These are phyloP conservation scores for Sebastes kiyomatsui DNA, from an alignment of 2,797 vertebrate species.

Conservation along the genomic window DNA sequence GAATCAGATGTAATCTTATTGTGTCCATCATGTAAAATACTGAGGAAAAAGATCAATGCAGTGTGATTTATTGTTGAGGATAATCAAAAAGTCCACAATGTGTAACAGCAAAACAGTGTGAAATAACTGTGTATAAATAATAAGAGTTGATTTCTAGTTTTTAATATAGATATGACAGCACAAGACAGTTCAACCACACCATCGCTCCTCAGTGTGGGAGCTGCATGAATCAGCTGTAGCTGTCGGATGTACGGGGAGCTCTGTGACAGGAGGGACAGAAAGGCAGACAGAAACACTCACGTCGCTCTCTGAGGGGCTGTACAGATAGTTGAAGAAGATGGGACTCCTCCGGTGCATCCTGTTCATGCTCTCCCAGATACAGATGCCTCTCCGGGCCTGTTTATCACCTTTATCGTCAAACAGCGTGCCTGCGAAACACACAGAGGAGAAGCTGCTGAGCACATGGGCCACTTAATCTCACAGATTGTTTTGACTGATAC, in stretches of 20 bases:
- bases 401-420: constrained; percentile 98
- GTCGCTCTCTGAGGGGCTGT: constrained; percentile 87
- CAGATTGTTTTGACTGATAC: background rate
- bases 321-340: constrained; percentile 97
- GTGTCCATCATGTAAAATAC: background rate
- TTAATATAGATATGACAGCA: background rate
- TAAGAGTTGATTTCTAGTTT: background rate
- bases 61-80: background rate
- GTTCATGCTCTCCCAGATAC: constrained; percentile 97
- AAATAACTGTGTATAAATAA: background rate
- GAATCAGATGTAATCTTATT: background rate
- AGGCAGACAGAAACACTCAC: constrained; percentile 73
- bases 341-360: constrained; percentile 93
- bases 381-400: constrained; percentile 92
- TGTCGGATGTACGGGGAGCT: background rate
- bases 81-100: background rate
- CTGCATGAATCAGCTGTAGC: background rate
- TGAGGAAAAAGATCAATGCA: background rate
- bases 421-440: constrained; percentile 86
- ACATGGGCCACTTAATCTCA: background rate
- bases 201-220: background rate
- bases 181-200: background rate
- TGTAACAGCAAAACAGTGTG: background rate
- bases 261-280: background rate
- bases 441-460: constrained; percentile 26